phyloP scores from a whole-genome alignment of 2,113 vertebrate genomes.

The Ochotona princeps region DNA sequence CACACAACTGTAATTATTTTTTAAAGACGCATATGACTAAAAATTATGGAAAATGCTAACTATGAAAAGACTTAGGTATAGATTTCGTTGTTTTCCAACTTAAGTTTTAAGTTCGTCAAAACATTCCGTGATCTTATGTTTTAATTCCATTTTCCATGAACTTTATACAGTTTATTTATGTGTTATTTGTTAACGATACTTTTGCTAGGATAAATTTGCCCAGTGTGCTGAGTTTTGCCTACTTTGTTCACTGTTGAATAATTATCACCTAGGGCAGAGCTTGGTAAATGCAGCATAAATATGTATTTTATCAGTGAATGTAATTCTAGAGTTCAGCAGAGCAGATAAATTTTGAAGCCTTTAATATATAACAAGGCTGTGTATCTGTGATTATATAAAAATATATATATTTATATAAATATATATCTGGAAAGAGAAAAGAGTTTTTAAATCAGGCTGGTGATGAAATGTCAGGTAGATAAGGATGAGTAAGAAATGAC shows the following conservation, averaged over 20 bases:
- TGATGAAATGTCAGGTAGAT: background rate
- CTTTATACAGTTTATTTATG: background rate
- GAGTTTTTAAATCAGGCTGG: background rate
- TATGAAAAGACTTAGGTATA: no score
- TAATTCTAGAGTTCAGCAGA: background rate
- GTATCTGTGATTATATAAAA: background rate
- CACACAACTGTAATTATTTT: no score
- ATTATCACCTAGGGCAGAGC: background rate
- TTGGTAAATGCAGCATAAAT: background rate
- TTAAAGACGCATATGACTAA: no score
- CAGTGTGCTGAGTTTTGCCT: background rate
- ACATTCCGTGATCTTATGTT: no score
- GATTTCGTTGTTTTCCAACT: no score
- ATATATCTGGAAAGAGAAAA: background rate
- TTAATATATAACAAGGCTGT: background rate
- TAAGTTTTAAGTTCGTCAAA: no score
- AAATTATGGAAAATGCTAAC: no score
- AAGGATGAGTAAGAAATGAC: background rate
- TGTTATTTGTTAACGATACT: background rate
- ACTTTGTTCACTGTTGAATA: constrained; percentile 8
- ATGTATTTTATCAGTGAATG: background rate
- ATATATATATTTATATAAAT: no score
- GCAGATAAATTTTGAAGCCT: background rate
- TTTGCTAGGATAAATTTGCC: constrained; percentile 9
- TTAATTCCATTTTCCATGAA: no score